These are phyloP conservation scores for Podarcis muralis DNA, from an alignment of 2,113 vertebrate species.

Conservation along the genomic window DNA sequence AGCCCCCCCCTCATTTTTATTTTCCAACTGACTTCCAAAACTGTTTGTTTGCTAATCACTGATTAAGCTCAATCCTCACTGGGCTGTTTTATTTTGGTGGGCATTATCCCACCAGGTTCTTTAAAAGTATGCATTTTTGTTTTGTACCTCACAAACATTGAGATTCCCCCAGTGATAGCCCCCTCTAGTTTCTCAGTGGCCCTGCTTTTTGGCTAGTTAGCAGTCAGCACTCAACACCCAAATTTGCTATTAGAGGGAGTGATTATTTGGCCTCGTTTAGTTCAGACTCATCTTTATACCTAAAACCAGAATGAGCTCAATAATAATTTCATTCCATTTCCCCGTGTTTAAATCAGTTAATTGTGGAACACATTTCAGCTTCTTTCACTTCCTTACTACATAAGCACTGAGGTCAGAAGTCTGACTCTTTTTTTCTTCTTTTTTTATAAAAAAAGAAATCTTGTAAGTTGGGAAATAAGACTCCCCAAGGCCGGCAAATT, in stretches of 20 bases:
- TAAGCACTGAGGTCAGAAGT: neutral
- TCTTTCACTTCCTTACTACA: slow-evolving; percentile 1
- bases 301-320: neutral
- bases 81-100: neutral
- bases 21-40: too few species aligned
- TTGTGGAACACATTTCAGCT: neutral
- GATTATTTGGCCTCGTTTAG: neutral
- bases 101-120: neutral
- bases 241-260: neutral
- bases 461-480: slow-evolving; percentile 78
- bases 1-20: neutral
- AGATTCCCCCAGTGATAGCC: neutral
- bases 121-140: neutral
- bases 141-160: neutral
- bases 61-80: too few species aligned
- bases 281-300: neutral
- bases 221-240: neutral
- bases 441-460: slow-evolving; percentile 25
- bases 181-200: neutral
- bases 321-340: neutral
- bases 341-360: neutral
- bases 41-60: too few species aligned
- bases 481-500: slow-evolving; percentile 80
- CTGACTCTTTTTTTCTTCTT: slow-evolving; percentile 75
- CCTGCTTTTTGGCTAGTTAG: neutral